Conservation (phyloP, 2,888 invertebrate genomes). For the Notodonta ziczac region DNA sequence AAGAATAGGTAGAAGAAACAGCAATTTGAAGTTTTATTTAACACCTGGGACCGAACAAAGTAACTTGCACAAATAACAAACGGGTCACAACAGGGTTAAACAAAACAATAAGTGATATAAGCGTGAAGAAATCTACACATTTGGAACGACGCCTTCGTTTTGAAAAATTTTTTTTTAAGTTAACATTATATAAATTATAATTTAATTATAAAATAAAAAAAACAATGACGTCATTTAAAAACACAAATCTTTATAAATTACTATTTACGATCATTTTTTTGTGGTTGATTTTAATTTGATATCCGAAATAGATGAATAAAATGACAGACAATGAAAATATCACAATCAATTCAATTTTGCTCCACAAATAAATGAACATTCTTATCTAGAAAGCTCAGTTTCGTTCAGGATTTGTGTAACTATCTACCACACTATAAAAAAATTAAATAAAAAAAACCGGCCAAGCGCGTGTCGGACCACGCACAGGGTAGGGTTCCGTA, state of each 20-base stretch:
- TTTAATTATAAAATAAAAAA: slow-evolving; percentile 14
- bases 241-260: slow-evolving; percentile 66
- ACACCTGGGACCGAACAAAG: slow-evolving; percentile 72
- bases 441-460: slow-evolving; percentile 28
- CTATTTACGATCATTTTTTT: slow-evolving; percentile 68
- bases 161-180: slow-evolving; percentile 14
- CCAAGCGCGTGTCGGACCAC: no score
- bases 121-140: slow-evolving; percentile 65
- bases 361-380: slow-evolving; percentile 74
- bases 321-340: neutral
- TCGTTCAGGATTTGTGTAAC: slow-evolving; percentile 76
- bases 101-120: slow-evolving; percentile 74
- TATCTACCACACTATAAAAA: slow-evolving; percentile 62
- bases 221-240: slow-evolving; percentile 62
- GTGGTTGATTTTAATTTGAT: slow-evolving; percentile 44
- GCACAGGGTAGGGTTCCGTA: no score
- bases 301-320: slow-evolving; percentile 1
- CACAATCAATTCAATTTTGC: slow-evolving; percentile 19
- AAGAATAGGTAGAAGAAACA: slow-evolving; percentile 64
- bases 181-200: neutral
- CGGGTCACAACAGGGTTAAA: slow-evolving; percentile 77
- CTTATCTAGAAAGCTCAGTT: slow-evolving; percentile 75
- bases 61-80: slow-evolving; percentile 43
- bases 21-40: slow-evolving; percentile 80
- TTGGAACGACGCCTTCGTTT: slow-evolving; percentile 63